Base-by-base conservation (phyloP, 2,888 invertebrate species). In the Macaria liturata region DNA sequence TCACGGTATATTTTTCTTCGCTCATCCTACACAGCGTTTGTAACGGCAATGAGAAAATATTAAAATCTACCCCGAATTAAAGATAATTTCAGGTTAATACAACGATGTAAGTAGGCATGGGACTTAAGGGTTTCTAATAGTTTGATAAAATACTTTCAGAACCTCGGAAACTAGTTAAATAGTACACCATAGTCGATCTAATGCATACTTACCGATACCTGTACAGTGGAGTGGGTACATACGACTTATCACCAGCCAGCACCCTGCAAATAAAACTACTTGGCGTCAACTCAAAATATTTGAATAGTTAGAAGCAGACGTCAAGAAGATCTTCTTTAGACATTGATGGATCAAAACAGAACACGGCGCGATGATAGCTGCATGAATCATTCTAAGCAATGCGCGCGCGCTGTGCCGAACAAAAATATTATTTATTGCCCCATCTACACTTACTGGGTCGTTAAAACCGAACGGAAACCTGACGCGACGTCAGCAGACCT, bases 401-500 rank as follows among this genome's bases (percentile, higher is more conserved):
- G 60, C 51, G 54, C 49, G 37, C 59, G 56, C 34, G 34, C 34
- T 6, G 32, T 32, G 3, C 8, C 4, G 46, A 46, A 46, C 44
- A 20, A 20, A 30, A 59, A 57, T 58, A 43, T 65, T 62, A 66
- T 73, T 71, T 74, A 69, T 71, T 54, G 53, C 65, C 59, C 48
- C 65, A 62, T 61, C 62, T 46, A 57, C 59, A 65, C 67, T 66
- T 67, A 66, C 58, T 39, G 39, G 43, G 59, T 67, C 61, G 66
- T 60, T 61, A 62, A 54, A 61, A 62, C 61, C 20, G 54, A 69
- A 70, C 69, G 58, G 68, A 75, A 75, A 72, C 34, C 34, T 4
- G 3, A 37, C 34, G 34, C 34, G 4, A 69, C 76, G 74, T 78
- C 76, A 78, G 73, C 70, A 80, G 75, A 67, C 68, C 72, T 67